Evolutionary conservation across 2,113 vertebrate genomes (phyloP).

Genomic region (Aix galericulata): DNA sequence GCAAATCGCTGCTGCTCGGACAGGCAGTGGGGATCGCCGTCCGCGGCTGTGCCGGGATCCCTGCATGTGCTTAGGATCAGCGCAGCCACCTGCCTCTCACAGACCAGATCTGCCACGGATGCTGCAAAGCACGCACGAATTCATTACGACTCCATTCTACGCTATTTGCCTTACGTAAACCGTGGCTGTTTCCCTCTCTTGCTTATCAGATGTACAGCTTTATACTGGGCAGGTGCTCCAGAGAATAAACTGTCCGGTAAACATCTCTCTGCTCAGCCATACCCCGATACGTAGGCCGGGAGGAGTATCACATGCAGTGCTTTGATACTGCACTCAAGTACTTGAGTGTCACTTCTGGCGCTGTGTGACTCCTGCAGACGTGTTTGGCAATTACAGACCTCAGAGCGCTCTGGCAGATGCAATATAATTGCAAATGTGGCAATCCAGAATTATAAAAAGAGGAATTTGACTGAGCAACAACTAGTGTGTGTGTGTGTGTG

Average conservation of each 20-base stretch:
- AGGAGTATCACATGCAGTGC: neutral
- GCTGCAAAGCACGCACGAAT: neutral
- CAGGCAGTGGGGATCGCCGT: neutral
- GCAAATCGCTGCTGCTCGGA: rapidly evolving
- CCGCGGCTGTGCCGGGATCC: neutral
- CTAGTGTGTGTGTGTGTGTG: neutral
- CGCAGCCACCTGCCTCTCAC: neutral
- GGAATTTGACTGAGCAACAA: constrained; percentile 50
- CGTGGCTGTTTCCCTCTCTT: neutral
- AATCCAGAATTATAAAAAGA: constrained; percentile 53
- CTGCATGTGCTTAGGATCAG: too few relatives aligned
- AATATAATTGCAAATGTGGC: constrained; percentile 52
- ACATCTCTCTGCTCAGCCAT: neutral
- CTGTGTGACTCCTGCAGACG: constrained; percentile 40
- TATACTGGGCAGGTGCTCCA: neutral
- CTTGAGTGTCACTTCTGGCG: constrained; percentile 31
- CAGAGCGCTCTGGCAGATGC: constrained; percentile 32
- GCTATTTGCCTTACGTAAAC: neutral
- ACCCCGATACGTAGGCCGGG: neutral
- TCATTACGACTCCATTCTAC: neutral
- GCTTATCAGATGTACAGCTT: neutral
- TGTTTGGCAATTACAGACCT: constrained; percentile 67
- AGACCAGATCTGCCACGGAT: neutral
- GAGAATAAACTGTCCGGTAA: neutral
- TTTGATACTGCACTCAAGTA: constrained; percentile 29